Evolutionary conservation across 2,888 invertebrate species (phyloP), one percentile per base, ranked within the genome.

Genomic region (Prenolepis imparis): DNA sequence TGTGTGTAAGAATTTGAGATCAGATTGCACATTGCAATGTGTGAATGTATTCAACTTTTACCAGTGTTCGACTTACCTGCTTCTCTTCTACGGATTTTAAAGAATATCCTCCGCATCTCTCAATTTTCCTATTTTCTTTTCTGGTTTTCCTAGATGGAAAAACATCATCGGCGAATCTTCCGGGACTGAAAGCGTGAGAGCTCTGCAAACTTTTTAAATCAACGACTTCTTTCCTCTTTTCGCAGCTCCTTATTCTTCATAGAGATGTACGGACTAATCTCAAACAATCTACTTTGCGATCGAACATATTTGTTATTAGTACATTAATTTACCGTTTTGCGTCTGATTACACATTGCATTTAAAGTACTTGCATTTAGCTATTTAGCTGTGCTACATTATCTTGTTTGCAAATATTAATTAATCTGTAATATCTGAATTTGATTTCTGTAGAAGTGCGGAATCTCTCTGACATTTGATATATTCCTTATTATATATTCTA

Each of bases 191-290:
- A 85, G 84, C 87, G 52, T 87, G 80, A 87, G 86, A 91, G 86
- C 86, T 90, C 61, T 78, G 85, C 59, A 68, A 91, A 92, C 90
- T 92, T 91, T 90, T 90, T 83, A 87, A 89, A 92, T 92, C 91
- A 87, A 87, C 86, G 84, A 59, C 63, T 57, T 57, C 39, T 59
- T 61, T 32, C 78, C n/a, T 11, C 44, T 85, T 39, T 44, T 68
- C 67, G 48, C 61, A 41, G 57, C 73, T 0, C 52, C 67, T 72
- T 67, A 67, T 86, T 73, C 59, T 48, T 83, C 44, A 57, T 63
- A 83, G 67, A 83, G 83, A 61, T 82, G 72, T 55, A 61, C 48
- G 67, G 11, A 44, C 64, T 77, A 66, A 77, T 74, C 67, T 66
- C 41, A 66, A 82, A 82, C 87, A 88, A 91, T 91, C 88, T 83